phyloP scores from a whole-genome alignment of 2,113 vertebrate genomes.

The Trichechus manatus region DNA sequence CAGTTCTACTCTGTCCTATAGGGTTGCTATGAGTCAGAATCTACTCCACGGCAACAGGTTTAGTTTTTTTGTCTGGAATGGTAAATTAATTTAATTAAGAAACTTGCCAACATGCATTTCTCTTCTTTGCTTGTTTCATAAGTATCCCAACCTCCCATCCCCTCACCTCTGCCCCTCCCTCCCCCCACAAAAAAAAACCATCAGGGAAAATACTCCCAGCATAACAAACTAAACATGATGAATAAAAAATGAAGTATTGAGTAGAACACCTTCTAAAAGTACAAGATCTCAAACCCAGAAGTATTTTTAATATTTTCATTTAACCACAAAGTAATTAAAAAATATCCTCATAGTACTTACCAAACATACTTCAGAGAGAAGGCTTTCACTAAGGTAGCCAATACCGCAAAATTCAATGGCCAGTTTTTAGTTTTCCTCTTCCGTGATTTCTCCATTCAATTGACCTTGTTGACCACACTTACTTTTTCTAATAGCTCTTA shows the following conservation, averaged over 20 bases:
- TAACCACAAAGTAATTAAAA: too few relatives aligned
- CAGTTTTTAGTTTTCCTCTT: background rate
- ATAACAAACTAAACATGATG: background rate
- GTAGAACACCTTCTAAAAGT: background rate
- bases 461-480: background rate
- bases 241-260: background rate
- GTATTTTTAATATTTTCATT: background rate
- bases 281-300: conserved; percentile 1
- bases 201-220: background rate
- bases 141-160: background rate
- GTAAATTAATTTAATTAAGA: background rate
- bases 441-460: background rate
- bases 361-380: too few relatives aligned
- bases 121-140: background rate
- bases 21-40: too few relatives aligned
- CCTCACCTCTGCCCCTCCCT: too few relatives aligned
- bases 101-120: background rate
- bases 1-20: too few relatives aligned
- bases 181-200: background rate
- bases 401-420: too few relatives aligned
- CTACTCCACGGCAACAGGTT: too few relatives aligned
- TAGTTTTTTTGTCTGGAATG: background rate
- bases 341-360: too few relatives aligned
- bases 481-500: background rate
- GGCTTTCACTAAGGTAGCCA: too few relatives aligned